A percentile compares a stretch with the other conserved stretches of the same genome.
Evolutionary conservation across 2,113 vertebrate species (phyloP).

Genomic region (Dasyurus viverrinus): DNA sequence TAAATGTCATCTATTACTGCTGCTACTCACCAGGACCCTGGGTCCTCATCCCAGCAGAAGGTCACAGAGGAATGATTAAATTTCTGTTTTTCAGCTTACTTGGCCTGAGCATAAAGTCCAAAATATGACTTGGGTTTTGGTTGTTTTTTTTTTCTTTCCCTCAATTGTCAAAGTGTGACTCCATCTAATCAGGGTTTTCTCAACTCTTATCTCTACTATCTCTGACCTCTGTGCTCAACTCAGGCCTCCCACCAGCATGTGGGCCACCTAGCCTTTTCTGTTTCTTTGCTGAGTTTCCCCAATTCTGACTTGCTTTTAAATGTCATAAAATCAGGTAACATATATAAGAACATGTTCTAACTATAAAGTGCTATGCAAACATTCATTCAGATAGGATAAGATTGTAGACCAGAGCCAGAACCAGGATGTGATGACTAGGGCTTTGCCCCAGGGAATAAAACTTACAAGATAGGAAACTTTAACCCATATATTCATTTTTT

Average conservation of each 20-base stretch:
- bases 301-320: not conserved
- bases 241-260: not conserved
- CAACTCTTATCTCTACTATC: not conserved
- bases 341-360: not conserved
- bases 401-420: not conserved
- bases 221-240: not conserved
- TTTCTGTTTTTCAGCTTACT: not conserved
- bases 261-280: not conserved
- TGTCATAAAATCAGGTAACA: not conserved
- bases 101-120: not conserved
- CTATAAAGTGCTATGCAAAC: not conserved
- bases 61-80: not conserved
- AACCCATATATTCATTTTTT: not conserved
- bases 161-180: not conserved
- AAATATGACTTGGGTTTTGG: not conserved
- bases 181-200: not conserved
- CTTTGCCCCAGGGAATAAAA: not conserved
- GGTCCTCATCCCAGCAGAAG: not conserved
- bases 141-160: not conserved
- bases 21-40: not conserved
- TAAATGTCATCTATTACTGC: not conserved
- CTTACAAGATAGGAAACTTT: not conserved
- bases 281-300: not conserved
- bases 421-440: not conserved
- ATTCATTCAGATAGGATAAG: not conserved